Base-by-base conservation (phyloP, 2,888 invertebrate species). In the Drosophila buzzatii region DNA sequence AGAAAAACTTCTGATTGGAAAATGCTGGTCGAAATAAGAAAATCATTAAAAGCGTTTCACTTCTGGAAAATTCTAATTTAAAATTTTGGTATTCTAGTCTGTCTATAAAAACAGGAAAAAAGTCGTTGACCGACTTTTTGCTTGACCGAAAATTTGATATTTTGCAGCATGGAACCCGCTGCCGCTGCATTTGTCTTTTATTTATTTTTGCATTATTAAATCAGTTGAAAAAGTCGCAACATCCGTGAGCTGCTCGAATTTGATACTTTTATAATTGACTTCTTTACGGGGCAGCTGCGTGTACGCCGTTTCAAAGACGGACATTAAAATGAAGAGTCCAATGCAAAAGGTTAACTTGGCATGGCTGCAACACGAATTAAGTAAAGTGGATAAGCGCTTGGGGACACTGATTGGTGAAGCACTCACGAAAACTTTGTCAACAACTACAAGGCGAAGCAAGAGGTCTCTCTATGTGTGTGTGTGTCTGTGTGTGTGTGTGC, bases 251-350 rank as follows among this genome's bases (percentile, higher is more conserved):
- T 59, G 55, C n/a, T 49, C 59, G 81, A 80, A 84, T 60, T 74
- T 70, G 82, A 77, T 80, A 89, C 79, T 76, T 82, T 82, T 71
- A 67, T 70, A 80, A 83, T 74, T 63, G 79, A 77, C 68, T 68
- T 71, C 60, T 53, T 63, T 70, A 57, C 47, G 63, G 9, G 70
- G 39, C 65, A 60, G 39, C 52, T 41, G 70, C 16, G 37, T 14
- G 37, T 39, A 16, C 67, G 70, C 53, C 64, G 76, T 76, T 33
- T 65, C n/a, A 55, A 57, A 49, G 58, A 66, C 57, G 44, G 44
- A 49, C 42, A 42, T 56, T 53, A 66, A 49, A 65, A 51, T 35
- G 12, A 55, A 63, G 68, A 41, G 14, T 39, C 35, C 47, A 67
- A 37, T 71, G 71, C 64, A 35, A 72, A 70, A 83, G 53, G 86